phyloP scores from a whole-genome alignment of 1,140 invertebrate species.

The Aphaenogaster floridana region DNA sequence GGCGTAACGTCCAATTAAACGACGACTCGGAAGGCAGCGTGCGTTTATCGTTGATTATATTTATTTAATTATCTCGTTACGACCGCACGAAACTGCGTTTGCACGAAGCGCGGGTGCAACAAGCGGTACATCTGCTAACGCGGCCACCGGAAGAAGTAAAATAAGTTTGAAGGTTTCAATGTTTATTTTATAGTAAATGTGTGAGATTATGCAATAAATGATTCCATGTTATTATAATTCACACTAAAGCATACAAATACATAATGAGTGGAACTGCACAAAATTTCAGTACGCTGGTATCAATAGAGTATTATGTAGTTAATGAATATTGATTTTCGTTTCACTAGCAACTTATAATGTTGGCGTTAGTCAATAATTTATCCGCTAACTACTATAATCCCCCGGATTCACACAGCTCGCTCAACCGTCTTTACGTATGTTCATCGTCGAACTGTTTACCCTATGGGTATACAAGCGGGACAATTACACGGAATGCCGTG shows the following conservation, averaged over 20 bases:
- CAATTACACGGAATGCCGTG: slow-evolving; percentile 40
- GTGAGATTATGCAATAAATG: not conserved
- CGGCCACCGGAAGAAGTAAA: not conserved
- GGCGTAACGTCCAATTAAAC: slow-evolving; percentile 74
- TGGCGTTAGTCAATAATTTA: not conserved
- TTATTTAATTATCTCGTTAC: slow-evolving; percentile 80
- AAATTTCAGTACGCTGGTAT: not conserved
- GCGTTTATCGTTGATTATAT: slow-evolving; percentile 65
- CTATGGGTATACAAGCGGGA: slow-evolving; percentile 21
- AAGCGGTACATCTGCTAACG: slow-evolving; percentile 2
- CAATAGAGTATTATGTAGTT: not conserved
- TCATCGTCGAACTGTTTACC: slow-evolving; percentile 17
- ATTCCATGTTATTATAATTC: not conserved
- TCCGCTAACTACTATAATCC: not conserved
- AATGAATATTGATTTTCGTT: slow-evolving; percentile 11
- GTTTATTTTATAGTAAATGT: not conserved
- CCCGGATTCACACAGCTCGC: slow-evolving; percentile 6
- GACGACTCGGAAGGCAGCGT: slow-evolving; percentile 41
- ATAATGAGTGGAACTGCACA: not conserved
- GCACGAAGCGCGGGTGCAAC: slow-evolving; percentile 44
- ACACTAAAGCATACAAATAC: not conserved
- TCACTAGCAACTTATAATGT: not conserved
- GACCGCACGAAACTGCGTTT: slow-evolving; percentile 58
- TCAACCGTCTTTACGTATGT: slow-evolving; percentile 13
- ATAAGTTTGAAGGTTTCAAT: not conserved